These are phyloP conservation scores for Lagopus leucura DNA, from an alignment of 2,113 vertebrate genomes.

Conservation along the genomic window DNA sequence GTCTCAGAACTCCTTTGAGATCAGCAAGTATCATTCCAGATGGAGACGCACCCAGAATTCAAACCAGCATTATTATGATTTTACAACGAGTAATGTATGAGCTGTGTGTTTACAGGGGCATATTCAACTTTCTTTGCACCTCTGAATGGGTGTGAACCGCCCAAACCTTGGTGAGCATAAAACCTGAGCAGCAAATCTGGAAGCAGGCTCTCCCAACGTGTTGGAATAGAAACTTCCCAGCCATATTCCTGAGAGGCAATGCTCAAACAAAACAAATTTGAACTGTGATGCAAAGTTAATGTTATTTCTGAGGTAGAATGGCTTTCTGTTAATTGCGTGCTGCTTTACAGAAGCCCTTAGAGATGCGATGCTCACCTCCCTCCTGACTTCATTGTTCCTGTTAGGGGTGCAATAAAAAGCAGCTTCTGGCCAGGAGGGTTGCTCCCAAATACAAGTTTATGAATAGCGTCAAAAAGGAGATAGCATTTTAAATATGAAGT, in stretches of 20 bases:
- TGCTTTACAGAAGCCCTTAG: background rate
- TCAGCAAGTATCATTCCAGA: background rate
- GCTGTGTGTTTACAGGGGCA: background rate
- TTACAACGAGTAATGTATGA: background rate
- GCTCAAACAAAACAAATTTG: background rate
- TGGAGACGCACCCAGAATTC: background rate
- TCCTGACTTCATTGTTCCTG: background rate
- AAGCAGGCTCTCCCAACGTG: background rate
- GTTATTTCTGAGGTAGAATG: background rate
- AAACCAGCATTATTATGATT: background rate
- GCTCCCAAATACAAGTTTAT: background rate
- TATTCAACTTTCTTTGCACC: accelerated
- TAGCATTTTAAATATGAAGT: background rate
- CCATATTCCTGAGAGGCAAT: accelerated
- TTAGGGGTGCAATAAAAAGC: background rate
- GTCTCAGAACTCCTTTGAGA: constrained; percentile 44
- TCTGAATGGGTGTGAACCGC: background rate
- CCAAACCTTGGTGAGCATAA: background rate
- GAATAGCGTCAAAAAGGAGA: background rate
- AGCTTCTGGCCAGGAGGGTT: background rate
- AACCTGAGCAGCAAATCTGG: background rate
- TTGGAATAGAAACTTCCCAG: background rate
- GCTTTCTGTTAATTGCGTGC: accelerated
- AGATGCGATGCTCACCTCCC: background rate
- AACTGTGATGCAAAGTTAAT: background rate